Evolutionary conservation across 2,888 invertebrate genomes (phyloP).

Genomic region (Pyralis farinalis): DNA sequence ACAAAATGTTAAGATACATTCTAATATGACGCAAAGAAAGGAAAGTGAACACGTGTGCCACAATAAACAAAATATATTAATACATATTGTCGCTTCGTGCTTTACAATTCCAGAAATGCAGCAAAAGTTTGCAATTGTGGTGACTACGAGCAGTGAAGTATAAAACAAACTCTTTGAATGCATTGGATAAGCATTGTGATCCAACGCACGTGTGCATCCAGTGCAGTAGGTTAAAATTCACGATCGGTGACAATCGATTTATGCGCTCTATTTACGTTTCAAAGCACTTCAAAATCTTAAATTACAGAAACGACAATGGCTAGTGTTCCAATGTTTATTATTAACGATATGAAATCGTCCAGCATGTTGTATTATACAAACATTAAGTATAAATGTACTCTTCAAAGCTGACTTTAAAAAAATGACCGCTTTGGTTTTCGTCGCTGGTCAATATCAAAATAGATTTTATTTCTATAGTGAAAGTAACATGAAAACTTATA

Average conservation of each 20-base stretch:
- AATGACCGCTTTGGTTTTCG: no score
- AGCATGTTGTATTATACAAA: no score
- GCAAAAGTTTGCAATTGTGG: slow-evolving; percentile 38
- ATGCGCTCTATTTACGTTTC: slow-evolving; percentile 49
- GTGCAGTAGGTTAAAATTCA: slow-evolving; percentile 26
- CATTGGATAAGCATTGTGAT: slow-evolving; percentile 46
- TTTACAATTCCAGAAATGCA: slow-evolving; percentile 22
- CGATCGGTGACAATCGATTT: slow-evolving; percentile 45
- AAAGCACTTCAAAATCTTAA: background rate
- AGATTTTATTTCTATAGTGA: no score
- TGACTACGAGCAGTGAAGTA: slow-evolving; percentile 39
- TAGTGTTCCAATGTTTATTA: no score
- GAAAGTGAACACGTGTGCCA: no score
- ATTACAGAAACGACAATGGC: background rate
- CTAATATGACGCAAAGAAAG: no score
- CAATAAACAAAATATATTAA: background rate
- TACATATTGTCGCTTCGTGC: background rate
- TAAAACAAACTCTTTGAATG: slow-evolving; percentile 40
- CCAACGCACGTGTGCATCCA: slow-evolving; percentile 55
- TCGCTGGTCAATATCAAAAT: no score
- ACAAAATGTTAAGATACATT: no score
- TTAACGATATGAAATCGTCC: no score
- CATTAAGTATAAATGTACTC: no score
- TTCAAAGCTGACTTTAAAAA: no score
- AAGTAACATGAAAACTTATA: no score